Base-by-base conservation (phyloP, 2,113 vertebrate species). In the Xiphias gladius region DNA sequence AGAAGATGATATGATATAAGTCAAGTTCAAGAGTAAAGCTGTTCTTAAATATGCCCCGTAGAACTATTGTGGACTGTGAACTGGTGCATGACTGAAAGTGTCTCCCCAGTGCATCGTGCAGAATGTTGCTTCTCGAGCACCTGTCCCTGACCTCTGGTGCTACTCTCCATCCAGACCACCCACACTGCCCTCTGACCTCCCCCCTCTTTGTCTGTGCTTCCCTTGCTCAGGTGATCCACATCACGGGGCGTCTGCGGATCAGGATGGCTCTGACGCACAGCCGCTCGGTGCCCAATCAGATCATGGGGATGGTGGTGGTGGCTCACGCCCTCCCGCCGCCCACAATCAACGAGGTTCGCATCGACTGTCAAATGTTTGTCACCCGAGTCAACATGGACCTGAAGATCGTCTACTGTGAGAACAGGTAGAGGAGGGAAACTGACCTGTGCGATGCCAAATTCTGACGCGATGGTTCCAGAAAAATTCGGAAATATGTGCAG, bases 381-480 rank as follows among this genome's bases (percentile, higher is more conserved):
- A 99, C 98, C 67, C 96, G 97, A 37, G 98, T 99, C 94, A 99
- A 99, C 95, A 98, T 99, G 98, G 98, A 99, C 96, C 98, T 99
- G 88, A 99, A 99, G 96, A 98, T 99, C 83, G 94, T 99, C 95
- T 99, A 98, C 97, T 99, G 98, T 95, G 98, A 99, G 95, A 99
- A 99, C 96, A 98, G 98, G 98, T 99, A 80, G 9, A 26, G 16
- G 20, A 16, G 1, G 13, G 9, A 12, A 2, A 0, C 30, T 6
- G 32, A 3, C 32, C 32, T 6, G 32, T 35, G 32, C 32, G 32
- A 35, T 35, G 32, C 3, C 32, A 35, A 35, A 35, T 3, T 35
- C 32, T 30, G 35, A 35, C 7, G 35, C n/a, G n/a, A n/a, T n/a
- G 35, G 35, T 35, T 35, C 7, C 3, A 4, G 3, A 35, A 35